Evolutionary conservation across 2,797 vertebrate genomes (phyloP), one percentile per base, ranked within the genome.

Genomic region (Sardinella longiceps): DNA sequence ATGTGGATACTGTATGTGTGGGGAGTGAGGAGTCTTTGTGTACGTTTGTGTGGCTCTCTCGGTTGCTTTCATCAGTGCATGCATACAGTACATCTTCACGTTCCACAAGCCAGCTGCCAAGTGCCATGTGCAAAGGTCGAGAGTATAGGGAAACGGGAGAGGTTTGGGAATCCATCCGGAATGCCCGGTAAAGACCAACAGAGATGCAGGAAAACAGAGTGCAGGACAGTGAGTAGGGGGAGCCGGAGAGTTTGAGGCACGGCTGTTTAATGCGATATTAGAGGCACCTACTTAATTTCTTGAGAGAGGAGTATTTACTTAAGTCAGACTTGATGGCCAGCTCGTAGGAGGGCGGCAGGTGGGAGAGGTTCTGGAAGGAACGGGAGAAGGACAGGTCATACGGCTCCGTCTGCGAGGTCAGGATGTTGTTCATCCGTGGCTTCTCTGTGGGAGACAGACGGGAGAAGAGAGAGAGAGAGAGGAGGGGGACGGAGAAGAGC

Each of bases 321-420:
- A 97, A 91, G 90, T 99, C 98, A 70, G 96, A 91, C 93, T 98
- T 97, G 87, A 97, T 90, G 0, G 97, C 95, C 83, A 98, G 95
- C 91, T 99, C 97, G 0, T 98, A 99, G 87, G 98, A 97, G 0
- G 97, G 97, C 6, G 97, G 97, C 83, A 98, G 96, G 90, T 98
- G 98, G 83, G 97, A 97, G 91, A 99, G 96, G 93, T 98, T 99
- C 96, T 99, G 98, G 95, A 98, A 99, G 88, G 98, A 99, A 84
- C 97, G 95, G 88, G 98, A 99, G 92, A 99, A 98, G 60, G 97
- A 98, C 80, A 99, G 94, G 88, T 99, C 98, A 23, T 98, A 99
- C 84, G 98, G 97, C 92, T 99, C 98, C 0, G 98, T 99, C 89
- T 97, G 97, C 0, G 98, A 98, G 7, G 98, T 99, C 90, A 99